Conservation (phyloP, 2,797 vertebrate species). For the Platalea minor region DNA sequence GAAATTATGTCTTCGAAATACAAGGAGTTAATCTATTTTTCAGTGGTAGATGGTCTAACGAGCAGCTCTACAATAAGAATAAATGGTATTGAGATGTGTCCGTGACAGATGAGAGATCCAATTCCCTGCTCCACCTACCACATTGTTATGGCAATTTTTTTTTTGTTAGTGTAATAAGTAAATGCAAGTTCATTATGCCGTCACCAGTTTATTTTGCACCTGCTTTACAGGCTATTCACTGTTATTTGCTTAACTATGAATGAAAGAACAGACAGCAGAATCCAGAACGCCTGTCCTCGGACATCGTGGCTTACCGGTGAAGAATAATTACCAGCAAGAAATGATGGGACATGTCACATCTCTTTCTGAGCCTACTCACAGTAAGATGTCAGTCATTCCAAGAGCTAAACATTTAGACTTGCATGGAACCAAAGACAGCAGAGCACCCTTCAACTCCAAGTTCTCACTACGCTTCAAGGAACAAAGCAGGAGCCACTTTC, state of each 20-base stretch:
- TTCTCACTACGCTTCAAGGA: neutral
- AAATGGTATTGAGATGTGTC: neutral
- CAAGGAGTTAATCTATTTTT: neutral
- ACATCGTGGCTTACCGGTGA: neutral
- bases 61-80: neutral
- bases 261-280: constrained; percentile 12
- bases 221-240: neutral
- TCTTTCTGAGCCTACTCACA: neutral
- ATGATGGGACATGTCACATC: accelerated
- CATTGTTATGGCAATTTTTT: neutral
- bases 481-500: neutral
- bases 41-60: neutral
- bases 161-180: neutral
- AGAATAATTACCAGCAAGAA: neutral
- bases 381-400: neutral
- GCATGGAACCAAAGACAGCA: neutral
- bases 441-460: neutral
- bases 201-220: neutral
- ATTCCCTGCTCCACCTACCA: neutral
- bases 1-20: neutral
- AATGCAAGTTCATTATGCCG: neutral
- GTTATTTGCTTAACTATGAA: neutral
- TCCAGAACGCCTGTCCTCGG: neutral
- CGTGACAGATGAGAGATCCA: neutral
- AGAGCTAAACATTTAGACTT: neutral